Conservation (phyloP, 1,140 invertebrate species). For the Bombus confusus region DNA sequence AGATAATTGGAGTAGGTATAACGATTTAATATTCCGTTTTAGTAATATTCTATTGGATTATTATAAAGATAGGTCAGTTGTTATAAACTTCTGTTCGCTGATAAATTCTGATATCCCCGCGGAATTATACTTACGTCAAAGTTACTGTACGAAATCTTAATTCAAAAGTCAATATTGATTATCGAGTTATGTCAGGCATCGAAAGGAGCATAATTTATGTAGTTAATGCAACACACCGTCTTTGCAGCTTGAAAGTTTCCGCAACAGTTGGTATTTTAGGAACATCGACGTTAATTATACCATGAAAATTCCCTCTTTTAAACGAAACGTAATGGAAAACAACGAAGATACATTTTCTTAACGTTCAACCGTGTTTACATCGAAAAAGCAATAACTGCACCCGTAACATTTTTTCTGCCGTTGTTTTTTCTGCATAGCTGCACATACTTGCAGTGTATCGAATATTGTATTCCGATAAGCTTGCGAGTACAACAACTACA, state of each 20-base stretch:
- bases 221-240: background rate
- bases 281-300: background rate
- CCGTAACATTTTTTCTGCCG: background rate
- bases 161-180: background rate
- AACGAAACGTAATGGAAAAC: background rate
- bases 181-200: background rate
- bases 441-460: background rate
- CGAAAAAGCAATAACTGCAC: background rate
- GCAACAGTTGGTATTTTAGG: background rate
- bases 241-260: background rate
- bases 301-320: background rate
- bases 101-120: background rate
- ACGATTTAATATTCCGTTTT: background rate
- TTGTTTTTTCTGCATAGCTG: background rate
- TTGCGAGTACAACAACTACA: background rate
- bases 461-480: background rate
- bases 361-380: background rate
- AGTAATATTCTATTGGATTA: background rate
- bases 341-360: background rate
- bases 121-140: background rate
- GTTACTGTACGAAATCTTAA: background rate
- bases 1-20: background rate
- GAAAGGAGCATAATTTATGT: background rate
- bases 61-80: no score
- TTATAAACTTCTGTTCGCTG: background rate